Base-by-base conservation (phyloP, 2,797 vertebrate genomes). In the Triplophysa bombifrons region DNA sequence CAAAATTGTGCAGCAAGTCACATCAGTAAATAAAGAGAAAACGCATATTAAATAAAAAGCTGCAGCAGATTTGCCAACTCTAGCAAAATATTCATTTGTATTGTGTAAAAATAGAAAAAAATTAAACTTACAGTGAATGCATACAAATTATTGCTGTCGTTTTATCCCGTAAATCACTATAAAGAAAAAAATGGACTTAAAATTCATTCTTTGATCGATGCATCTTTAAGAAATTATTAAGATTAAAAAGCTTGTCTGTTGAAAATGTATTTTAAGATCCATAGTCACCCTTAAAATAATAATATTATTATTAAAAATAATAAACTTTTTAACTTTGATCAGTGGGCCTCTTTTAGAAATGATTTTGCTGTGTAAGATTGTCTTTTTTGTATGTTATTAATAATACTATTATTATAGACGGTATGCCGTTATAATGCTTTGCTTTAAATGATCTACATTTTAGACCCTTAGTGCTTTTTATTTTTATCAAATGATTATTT, bases 1-100 rank as follows among this genome's bases (percentile, higher is more conserved):
- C 63, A 30, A 71, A 78, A 81, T 48, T 78, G 80, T 78, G 78
- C 74, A 84, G 81, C 79, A 81, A 81, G 78, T 84, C 73, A 78
- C 41, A 60, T 50, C 30, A 34, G 56, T 63, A 66, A 78, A 64
- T 69, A 69, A 69, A 13, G 55, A 17, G 50, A 65, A 51, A 56
- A 56, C n/a, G 60, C 50, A 81, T 83, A 67, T 83, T 63, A 64
- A 68, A 55, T 82, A 79, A 79, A 48, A 84, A 63, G 56, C 72
- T 73, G 11, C 64, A 64, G 44, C 56, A 48, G 72, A 76, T 69
- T 78, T 83, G 63, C 19, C 38, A 48, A 64, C n/a, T 70, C 58
- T 34, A 10, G 16, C 44, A 34, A 61, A 16, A 64, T 30, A 63
- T 63, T 30, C 17, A 17, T 64, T 19, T 64, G 16, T 65, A 34